A percentile compares a stretch with the other conserved stretches of the same genome.
phyloP scores from a whole-genome alignment of 1,140 invertebrate species.

The Agrilus planipennis region DNA sequence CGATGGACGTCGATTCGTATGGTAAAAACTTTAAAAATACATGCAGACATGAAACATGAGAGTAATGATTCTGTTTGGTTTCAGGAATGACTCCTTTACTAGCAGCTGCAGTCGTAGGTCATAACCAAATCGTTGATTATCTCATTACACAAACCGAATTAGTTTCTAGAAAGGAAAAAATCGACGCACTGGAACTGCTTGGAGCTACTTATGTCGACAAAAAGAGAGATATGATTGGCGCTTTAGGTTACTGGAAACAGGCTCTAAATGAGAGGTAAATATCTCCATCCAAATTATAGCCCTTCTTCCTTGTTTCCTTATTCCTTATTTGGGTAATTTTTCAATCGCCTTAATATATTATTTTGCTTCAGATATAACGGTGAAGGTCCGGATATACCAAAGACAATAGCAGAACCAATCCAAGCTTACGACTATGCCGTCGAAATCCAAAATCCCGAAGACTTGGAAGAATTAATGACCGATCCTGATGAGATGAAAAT shows the following conservation, averaged over 20 bases:
- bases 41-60: neutral
- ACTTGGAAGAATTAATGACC: slow-evolving; percentile 73
- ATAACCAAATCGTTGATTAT: slow-evolving; percentile 86
- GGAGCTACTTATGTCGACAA: slow-evolving; percentile 97
- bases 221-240: slow-evolving; percentile 84
- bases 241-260: slow-evolving; percentile 75
- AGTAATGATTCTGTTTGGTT: slow-evolving; percentile 16
- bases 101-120: slow-evolving; percentile 83
- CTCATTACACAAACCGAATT: slow-evolving; percentile 57
- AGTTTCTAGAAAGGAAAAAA: slow-evolving; percentile 66
- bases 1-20: slow-evolving; percentile 90
- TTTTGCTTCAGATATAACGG: slow-evolving; percentile 41
- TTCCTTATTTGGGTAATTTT: slow-evolving; percentile 12
- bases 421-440: slow-evolving; percentile 78
- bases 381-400: slow-evolving; percentile 38
- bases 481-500: slow-evolving; percentile 94
- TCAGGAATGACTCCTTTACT: slow-evolving; percentile 85
- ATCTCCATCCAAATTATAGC: neutral
- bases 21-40: slow-evolving; percentile 40
- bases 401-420: slow-evolving; percentile 39
- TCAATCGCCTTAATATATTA: slow-evolving; percentile 7
- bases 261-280: slow-evolving; percentile 71
- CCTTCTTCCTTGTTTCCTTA: neutral
- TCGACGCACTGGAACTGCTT: slow-evolving; percentile 83
- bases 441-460: slow-evolving; percentile 66